Percentiles rank a stretch among this genome's conserved stretches.
These are phyloP conservation scores for Acromyrmex echinatior DNA, from an alignment of 1,140 invertebrate genomes.

Conservation along the genomic window DNA sequence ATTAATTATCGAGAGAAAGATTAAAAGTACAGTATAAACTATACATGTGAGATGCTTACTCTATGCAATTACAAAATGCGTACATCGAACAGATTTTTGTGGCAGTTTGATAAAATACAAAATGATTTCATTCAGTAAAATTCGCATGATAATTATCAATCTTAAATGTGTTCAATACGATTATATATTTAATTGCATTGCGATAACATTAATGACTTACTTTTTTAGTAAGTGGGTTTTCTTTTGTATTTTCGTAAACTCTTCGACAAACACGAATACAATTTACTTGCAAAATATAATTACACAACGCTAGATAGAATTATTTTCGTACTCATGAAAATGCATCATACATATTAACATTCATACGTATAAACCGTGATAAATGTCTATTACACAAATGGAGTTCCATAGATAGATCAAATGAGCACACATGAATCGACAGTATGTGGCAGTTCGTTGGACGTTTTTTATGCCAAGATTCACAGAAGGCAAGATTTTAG, in stretches of 20 bases:
- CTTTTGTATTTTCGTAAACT: constrained; percentile 19
- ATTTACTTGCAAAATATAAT: constrained; percentile 16
- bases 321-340: constrained; percentile 25
- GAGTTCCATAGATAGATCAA: constrained; percentile 41
- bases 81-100: background rate
- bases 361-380: constrained; percentile 14
- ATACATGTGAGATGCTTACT: too few species aligned
- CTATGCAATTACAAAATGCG: background rate
- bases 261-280: background rate
- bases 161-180: background rate
- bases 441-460: constrained; percentile 72
- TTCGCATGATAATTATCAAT: constrained; percentile 7
- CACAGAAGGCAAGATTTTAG: constrained; percentile 47
- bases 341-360: background rate
- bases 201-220: constrained; percentile 29
- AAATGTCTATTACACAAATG: constrained; percentile 30
- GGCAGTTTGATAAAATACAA: constrained; percentile 41
- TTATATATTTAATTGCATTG: constrained; percentile 22
- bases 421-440: constrained; percentile 9
- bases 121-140: constrained; percentile 1
- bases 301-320: constrained; percentile 20
- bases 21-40: background rate
- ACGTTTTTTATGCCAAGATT: constrained; percentile 50
- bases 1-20: constrained; percentile 3
- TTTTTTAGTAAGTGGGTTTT: background rate